Conservation (phyloP, 2,888 invertebrate species). For the Drosophila anomalata region DNA sequence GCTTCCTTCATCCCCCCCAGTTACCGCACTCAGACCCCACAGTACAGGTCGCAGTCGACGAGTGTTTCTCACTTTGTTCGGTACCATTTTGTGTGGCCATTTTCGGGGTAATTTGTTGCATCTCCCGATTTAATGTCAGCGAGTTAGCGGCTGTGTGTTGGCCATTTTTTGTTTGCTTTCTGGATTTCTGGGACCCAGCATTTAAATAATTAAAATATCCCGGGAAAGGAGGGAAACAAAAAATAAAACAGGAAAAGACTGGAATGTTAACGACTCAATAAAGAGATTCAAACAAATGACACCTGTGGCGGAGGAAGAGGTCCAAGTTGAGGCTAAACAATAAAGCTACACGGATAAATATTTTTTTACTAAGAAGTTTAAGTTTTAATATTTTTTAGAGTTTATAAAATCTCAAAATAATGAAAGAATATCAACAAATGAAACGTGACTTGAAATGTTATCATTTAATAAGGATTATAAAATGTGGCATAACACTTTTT, state of each 20-base stretch:
- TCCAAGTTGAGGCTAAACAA: slow-evolving; percentile 14
- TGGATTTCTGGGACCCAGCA: slow-evolving; percentile 13
- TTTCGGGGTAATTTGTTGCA: slow-evolving; percentile 64
- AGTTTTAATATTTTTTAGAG: too few relatives aligned
- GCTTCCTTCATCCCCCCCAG: slow-evolving; percentile 9
- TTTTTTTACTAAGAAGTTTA: neutral
- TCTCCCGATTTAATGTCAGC: slow-evolving; percentile 32
- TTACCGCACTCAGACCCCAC: neutral
- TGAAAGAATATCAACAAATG: too few relatives aligned
- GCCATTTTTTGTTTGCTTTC: neutral
- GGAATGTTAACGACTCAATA: slow-evolving; percentile 73
- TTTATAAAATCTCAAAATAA: neutral
- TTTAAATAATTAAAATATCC: slow-evolving; percentile 69
- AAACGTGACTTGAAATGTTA: too few relatives aligned
- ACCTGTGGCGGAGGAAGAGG: slow-evolving; percentile 45
- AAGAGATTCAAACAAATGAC: slow-evolving; percentile 56
- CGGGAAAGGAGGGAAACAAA: neutral
- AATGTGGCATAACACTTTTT: too few relatives aligned
- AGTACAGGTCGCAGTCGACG: slow-evolving; percentile 13
- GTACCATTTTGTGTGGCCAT: slow-evolving; percentile 44
- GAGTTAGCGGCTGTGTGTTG: slow-evolving; percentile 14
- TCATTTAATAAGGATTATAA: too few relatives aligned
- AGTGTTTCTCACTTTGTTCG: slow-evolving; percentile 47
- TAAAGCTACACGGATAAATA: slow-evolving; percentile 10
- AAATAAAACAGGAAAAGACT: slow-evolving; percentile 19